phyloP scores from a whole-genome alignment of 2,797 vertebrate genomes.

The Merluccius polli region DNA sequence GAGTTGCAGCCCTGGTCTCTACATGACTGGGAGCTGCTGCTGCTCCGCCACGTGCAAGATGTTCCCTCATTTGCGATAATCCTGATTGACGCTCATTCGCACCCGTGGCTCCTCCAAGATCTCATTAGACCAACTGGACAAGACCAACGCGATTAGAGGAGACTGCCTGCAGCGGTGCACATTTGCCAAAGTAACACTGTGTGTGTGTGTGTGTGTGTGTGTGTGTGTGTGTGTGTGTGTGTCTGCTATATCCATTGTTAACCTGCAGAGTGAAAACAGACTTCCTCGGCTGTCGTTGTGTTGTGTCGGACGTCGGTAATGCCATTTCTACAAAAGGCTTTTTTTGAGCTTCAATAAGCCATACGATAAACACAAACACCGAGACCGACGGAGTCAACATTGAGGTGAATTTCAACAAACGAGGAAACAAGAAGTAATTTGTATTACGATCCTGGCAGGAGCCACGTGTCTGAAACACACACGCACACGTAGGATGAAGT shows the following conservation, averaged over 20 bases:
- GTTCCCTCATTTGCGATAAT: not conserved
- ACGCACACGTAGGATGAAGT: not conserved
- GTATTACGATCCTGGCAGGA: too few species aligned
- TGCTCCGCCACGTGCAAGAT: not conserved
- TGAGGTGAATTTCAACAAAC: not conserved
- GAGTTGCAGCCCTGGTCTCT: constrained; percentile 22
- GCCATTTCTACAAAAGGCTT: not conserved
- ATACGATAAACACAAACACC: not conserved
- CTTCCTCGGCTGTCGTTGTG: constrained; percentile 1
- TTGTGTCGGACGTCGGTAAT: not conserved
- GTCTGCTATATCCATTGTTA: not conserved
- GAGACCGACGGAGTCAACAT: too few species aligned
- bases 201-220: constrained; percentile 40
- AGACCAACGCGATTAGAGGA: not conserved
- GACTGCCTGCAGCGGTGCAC: constrained; percentile 11
- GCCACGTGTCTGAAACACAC: not conserved
- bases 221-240: constrained; percentile 8
- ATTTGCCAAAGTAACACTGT: constrained; percentile 32
- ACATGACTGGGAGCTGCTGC: not conserved
- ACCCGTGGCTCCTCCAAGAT: constrained; percentile 1
- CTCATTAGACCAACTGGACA: constrained; percentile 1
- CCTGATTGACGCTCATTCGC: not conserved
- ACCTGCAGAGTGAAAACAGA: constrained; percentile 43
- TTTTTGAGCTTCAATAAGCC: constrained; percentile 1
- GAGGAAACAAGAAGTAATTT: too few species aligned